A percentile compares a stretch with the other conserved stretches of the same genome.
Evolutionary conservation across 2,113 vertebrate species (phyloP).

Genomic region (Percopsis transmontana): DNA sequence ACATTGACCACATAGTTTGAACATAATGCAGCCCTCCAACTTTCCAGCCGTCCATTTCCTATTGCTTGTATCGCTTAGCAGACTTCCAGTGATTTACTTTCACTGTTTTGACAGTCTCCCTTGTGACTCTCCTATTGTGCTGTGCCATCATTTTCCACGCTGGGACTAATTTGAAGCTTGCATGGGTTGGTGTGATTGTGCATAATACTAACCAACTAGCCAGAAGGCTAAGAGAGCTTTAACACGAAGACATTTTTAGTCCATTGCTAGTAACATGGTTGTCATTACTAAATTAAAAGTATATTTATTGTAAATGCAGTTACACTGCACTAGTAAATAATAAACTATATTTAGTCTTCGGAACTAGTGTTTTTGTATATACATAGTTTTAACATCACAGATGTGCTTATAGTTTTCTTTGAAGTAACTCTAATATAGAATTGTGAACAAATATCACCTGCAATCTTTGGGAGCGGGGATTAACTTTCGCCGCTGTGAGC

Average conservation of each 20-base stretch:
- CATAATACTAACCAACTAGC: neutral
- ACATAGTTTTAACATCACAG: too few relatives aligned
- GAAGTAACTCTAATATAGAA: too few relatives aligned
- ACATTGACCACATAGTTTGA: too few relatives aligned
- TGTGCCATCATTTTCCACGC: constrained; percentile 24
- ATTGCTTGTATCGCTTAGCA: constrained; percentile 31
- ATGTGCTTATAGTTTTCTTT: too few relatives aligned
- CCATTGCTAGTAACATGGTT: neutral
- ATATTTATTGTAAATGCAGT: too few relatives aligned
- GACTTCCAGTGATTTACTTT: constrained; percentile 38
- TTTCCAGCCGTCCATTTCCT: constrained; percentile 64
- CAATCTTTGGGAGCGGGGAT: too few relatives aligned
- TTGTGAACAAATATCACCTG: too few relatives aligned
- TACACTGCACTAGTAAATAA: too few relatives aligned
- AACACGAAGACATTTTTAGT: neutral
- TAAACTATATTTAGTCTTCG: too few relatives aligned
- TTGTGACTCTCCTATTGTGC: constrained; percentile 27
- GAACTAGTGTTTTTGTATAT: too few relatives aligned
- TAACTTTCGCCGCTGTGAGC: too few relatives aligned
- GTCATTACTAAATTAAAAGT: neutral
- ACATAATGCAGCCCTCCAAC: constrained; percentile 51
- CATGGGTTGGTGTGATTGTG: neutral
- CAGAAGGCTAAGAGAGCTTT: neutral
- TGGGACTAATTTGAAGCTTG: neutral
- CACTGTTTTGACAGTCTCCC: constrained; percentile 39